phyloP scores from a whole-genome alignment of 2,888 invertebrate species.

The Beris morrisii region DNA sequence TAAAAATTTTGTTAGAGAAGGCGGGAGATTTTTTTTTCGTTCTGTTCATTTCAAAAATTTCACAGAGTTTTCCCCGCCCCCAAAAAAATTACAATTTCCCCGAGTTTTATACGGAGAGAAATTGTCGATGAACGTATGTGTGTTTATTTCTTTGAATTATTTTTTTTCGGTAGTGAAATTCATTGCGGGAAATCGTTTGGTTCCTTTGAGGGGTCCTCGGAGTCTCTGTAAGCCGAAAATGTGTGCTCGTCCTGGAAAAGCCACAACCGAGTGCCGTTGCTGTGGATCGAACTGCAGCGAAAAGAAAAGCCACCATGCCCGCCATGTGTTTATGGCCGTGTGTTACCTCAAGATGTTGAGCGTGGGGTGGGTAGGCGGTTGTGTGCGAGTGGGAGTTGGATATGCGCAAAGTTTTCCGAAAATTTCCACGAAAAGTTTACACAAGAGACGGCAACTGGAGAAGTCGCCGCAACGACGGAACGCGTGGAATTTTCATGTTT shows the following conservation, averaged over 20 bases:
- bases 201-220: constrained; percentile 21
- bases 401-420: constrained; percentile 1
- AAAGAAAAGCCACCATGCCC: constrained; percentile 24
- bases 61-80: constrained; percentile 23
- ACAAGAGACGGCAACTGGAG: constrained; percentile 5
- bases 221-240: constrained; percentile 28
- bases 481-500: constrained; percentile 20
- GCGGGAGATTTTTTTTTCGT: constrained; percentile 25
- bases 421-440: constrained; percentile 16
- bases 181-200: constrained; percentile 29
- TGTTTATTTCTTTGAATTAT: constrained; percentile 10
- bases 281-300: constrained; percentile 2
- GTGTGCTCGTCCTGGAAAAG: constrained; percentile 31
- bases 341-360: constrained; percentile 35
- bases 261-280: constrained; percentile 28
- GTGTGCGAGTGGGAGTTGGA: constrained; percentile 4
- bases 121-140: neutral
- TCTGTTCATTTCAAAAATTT: constrained; percentile 8
- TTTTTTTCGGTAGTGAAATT: constrained; percentile 22
- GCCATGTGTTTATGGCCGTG: constrained; percentile 36
- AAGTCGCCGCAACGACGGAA: constrained; percentile 2
- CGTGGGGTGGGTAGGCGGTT: constrained; percentile 1
- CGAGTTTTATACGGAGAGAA: constrained; percentile 9
- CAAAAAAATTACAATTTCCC: constrained; percentile 20
- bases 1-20: neutral